phyloP scores from a whole-genome alignment of 2,797 vertebrate genomes.

The Peromyscus attwateri region DNA sequence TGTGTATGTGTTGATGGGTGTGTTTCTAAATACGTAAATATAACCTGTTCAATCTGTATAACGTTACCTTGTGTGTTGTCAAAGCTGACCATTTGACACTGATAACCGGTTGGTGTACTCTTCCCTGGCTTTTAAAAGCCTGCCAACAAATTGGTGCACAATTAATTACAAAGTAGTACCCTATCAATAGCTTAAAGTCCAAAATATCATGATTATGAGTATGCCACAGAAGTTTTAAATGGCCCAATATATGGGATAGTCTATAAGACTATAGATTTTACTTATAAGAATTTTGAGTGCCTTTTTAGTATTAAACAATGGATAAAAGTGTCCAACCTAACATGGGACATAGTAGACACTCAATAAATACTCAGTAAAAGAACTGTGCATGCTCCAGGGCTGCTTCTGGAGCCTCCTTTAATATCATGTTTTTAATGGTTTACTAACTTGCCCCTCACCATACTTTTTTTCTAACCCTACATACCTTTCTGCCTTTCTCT shows the following conservation, averaged over 20 bases:
- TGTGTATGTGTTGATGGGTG: not conserved
- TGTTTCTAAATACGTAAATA: not conserved
- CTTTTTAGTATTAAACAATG: constrained; percentile 66
- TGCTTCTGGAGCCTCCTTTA: not conserved
- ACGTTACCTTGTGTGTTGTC: not conserved
- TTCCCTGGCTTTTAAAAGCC: constrained; percentile 72
- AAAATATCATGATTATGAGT: constrained; percentile 75
- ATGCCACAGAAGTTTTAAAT: constrained; percentile 60
- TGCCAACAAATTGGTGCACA: constrained; percentile 78
- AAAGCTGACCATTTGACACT: not conserved
- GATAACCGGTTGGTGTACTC: not conserved
- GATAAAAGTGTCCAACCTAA: constrained; percentile 59
- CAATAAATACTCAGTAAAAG: constrained; percentile 62
- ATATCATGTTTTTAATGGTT: constrained; percentile 17
- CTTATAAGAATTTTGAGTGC: constrained; percentile 45
- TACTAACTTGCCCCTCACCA: not conserved
- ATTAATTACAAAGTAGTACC: constrained; percentile 76
- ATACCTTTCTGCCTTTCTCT: constrained; percentile 47
- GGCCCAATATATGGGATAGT: constrained; percentile 32
- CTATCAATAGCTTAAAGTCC: constrained; percentile 69
- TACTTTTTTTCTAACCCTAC: constrained; percentile 26
- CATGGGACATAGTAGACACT: constrained; percentile 35
- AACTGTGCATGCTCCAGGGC: not conserved
- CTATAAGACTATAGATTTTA: constrained; percentile 65
- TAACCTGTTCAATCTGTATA: not conserved